Conservation (phyloP, 2,797 vertebrate species). For the Neosilurus mollespiculum region DNA sequence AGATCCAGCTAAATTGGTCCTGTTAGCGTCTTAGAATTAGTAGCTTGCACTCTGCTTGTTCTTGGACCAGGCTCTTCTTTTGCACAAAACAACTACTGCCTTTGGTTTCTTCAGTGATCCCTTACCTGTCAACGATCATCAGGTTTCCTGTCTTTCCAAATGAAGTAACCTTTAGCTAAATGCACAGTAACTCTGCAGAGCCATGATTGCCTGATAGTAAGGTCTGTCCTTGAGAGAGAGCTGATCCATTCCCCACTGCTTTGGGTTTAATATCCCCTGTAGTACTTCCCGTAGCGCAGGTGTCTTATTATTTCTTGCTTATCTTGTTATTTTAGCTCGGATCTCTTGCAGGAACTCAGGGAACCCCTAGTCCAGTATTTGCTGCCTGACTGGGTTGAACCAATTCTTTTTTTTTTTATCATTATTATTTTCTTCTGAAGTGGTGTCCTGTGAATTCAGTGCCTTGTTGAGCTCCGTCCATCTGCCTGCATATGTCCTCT, state of each 20-base stretch:
- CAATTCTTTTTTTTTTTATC: constrained; percentile 6
- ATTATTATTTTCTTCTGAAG: background rate
- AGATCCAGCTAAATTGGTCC: background rate
- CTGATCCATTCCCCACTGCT: constrained; percentile 59
- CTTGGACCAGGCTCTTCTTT: background rate
- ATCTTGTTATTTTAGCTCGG: constrained; percentile 65
- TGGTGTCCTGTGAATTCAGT: constrained; percentile 7
- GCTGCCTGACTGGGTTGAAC: constrained; percentile 38
- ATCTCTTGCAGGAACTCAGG: constrained; percentile 40
- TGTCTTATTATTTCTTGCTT: constrained; percentile 46
- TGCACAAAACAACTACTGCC: background rate
- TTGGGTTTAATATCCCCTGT: constrained; percentile 67
- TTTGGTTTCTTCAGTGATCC: background rate
- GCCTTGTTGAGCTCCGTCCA: constrained; percentile 36
- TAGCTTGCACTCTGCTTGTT: background rate
- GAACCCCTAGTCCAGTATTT: constrained; percentile 21
- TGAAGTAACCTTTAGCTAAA: background rate
- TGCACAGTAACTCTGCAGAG: background rate
- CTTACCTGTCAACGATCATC: constrained; percentile 8
- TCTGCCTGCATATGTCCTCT: constrained; percentile 35
- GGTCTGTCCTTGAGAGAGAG: constrained; percentile 13
- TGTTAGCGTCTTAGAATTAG: background rate
- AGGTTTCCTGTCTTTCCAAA: constrained; percentile 6
- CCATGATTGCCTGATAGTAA: constrained; percentile 20
- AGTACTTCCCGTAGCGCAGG: constrained; percentile 56